These are phyloP conservation scores for Catostomus latipinnis DNA, from an alignment of 2,797 vertebrate species.

Conservation along the genomic window DNA sequence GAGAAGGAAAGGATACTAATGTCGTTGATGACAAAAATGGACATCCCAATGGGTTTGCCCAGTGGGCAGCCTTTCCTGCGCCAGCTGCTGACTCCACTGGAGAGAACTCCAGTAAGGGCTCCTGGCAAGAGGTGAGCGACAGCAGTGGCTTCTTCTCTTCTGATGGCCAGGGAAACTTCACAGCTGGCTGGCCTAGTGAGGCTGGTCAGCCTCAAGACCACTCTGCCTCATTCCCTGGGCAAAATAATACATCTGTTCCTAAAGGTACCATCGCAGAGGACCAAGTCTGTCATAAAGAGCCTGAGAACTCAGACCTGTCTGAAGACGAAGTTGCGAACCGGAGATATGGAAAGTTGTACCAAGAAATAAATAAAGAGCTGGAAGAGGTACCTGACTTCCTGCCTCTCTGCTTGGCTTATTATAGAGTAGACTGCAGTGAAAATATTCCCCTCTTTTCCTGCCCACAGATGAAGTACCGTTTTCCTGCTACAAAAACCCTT, in stretches of 20 bases:
- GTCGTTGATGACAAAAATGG: constrained; percentile 68
- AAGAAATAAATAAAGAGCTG: constrained; percentile 91
- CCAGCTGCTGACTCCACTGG: constrained; percentile 58
- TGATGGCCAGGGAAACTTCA: constrained; percentile 65
- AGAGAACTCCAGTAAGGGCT: constrained; percentile 57
- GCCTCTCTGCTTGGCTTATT: constrained; percentile 79
- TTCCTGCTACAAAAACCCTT: constrained; percentile 61
- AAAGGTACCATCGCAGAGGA: constrained; percentile 72
- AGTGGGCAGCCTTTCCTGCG: constrained; percentile 71
- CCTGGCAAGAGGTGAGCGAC: constrained; percentile 73
- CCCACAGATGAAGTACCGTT: constrained; percentile 61
- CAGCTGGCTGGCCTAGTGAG: constrained; percentile 62
- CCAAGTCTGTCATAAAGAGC: constrained; percentile 83
- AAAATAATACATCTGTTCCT: constrained; percentile 65
- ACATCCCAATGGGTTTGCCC: constrained; percentile 63
- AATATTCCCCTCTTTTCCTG: constrained; percentile 61
- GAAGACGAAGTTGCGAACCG: constrained; percentile 97
- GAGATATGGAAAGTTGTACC: constrained; percentile 94
- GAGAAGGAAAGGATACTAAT: constrained; percentile 61
- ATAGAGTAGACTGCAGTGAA: constrained; percentile 78
- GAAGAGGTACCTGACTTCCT: constrained; percentile 89
- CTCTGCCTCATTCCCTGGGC: constrained; percentile 55
- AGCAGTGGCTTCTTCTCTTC: constrained; percentile 68
- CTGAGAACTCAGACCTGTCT: constrained; percentile 93
- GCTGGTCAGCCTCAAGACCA: constrained; percentile 58